Evolutionary conservation across 2,888 invertebrate genomes (phyloP), one percentile per base, ranked within the genome.

Genomic region (Hydrotaea diabolus): DNA sequence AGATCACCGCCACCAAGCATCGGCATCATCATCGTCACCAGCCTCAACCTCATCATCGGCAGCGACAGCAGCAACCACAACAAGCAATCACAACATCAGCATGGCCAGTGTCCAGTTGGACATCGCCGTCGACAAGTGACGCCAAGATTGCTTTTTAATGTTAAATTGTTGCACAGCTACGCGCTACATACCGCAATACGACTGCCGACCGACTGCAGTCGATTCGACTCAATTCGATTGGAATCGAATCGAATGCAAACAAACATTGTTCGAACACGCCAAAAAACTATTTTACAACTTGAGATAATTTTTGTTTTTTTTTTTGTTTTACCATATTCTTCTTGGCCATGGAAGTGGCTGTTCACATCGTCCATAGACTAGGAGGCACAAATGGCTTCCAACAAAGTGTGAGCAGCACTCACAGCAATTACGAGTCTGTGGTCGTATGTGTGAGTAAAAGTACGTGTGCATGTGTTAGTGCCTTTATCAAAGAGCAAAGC

Each of bases 101-200:
- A 49, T 49, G n/a, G 49, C 49, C 49, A 49, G n/a, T 49, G 49
- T 49, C 49, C 49, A 15, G n/a, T 49, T 49, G 39, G 39, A 39
- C 39, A 39, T 8, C 13, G 39, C 9, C 46, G 39, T 55, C 66
- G 39, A 46, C 53, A 77, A 80, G 77, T 75, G 80, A 80, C 80
- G 83, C 80, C 64, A 75, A 78, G 74, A 80, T 83, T 77, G 69
- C 55, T 80, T 83, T 83, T 43, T 64, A 83, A 36, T 83, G 55
- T 69, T 83, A 69, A 69, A 69, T 69, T 46, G 69, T 43, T 43
- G 36, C 72, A 53, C 31, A 55, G 21, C 36, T 36, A 72, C 53
- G 23, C 21, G n/a, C n/a, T n/a, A n/a, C n/a, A n/a, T n/a, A n/a
- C n/a, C n/a, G n/a, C n/a, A n/a, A n/a, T n/a, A n/a, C n/a, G n/a